A percentile compares a stretch with the other conserved stretches of the same genome.
Conservation (phyloP, 37 sponge, comb jelly and placozoan species). For the Agelas oroides region DNA sequence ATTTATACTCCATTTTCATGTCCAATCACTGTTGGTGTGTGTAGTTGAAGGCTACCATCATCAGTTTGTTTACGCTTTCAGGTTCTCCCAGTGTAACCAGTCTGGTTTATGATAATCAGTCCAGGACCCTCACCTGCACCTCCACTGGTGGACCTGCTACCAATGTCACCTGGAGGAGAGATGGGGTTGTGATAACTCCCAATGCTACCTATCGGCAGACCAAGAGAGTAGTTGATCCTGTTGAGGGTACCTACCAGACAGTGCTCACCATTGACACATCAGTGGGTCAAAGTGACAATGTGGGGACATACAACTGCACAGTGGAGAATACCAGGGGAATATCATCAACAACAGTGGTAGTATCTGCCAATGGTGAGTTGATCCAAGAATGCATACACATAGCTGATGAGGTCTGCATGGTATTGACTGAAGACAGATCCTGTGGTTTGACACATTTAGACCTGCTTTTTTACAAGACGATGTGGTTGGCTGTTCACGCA, state of each 20-base stretch:
- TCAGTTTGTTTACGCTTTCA: background rate
- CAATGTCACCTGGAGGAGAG: background rate
- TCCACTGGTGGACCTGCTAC: constrained; percentile 48
- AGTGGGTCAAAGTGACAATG: background rate
- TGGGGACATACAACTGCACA: background rate
- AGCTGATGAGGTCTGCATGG: no score
- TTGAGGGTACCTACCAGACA: background rate
- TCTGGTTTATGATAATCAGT: background rate
- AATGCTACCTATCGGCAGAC: background rate
- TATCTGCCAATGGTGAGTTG: no score
- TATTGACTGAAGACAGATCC: no score
- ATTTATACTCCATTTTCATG: no score
- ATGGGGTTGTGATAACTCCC: background rate
- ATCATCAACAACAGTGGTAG: background rate
- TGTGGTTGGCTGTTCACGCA: no score
- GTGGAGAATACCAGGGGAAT: background rate
- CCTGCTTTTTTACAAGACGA: no score
- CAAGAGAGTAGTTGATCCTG: background rate
- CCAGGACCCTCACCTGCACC: constrained; percentile 18
- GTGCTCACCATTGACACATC: background rate
- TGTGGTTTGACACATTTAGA: no score
- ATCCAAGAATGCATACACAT: no score
- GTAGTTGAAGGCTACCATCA: no score
- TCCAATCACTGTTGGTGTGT: no score
- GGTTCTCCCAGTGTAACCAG: background rate